A percentile compares a stretch with the other conserved stretches of the same genome.
phyloP scores from a whole-genome alignment of 1,140 invertebrate species.

The Anastrepha ludens region DNA sequence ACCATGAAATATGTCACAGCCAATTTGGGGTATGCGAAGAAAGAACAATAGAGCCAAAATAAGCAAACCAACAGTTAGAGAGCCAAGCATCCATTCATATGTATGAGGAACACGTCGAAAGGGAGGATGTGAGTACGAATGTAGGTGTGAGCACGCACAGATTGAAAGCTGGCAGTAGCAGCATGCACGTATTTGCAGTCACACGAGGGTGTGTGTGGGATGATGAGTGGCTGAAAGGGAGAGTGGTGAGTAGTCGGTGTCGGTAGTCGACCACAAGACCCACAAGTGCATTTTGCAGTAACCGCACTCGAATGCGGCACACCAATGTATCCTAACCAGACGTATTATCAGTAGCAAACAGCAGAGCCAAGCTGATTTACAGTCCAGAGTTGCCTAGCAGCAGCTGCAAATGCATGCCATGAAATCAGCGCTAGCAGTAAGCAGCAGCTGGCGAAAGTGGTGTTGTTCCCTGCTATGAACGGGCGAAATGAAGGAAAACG shows the following conservation, averaged over 20 bases:
- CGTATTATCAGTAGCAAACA: not conserved
- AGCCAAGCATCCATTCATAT: not conserved
- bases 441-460: not conserved
- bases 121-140: not conserved
- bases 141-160: not conserved
- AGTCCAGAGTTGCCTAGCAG: not conserved
- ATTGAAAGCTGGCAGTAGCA: not conserved
- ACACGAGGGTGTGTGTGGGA: not conserved
- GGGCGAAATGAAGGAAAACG: not conserved
- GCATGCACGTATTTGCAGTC: not conserved
- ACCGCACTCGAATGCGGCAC: conserved; percentile 36
- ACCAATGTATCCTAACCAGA: not conserved
- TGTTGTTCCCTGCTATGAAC: not conserved
- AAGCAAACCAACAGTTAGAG: not conserved
- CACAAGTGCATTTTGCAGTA: conserved; percentile 28
- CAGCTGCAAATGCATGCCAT: not conserved
- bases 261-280: conserved; percentile 11
- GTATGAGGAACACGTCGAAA: not conserved
- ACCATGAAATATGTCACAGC: conserved; percentile 34
- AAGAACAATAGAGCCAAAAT: conserved; percentile 8
- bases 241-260: not conserved
- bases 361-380: not conserved
- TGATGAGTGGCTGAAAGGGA: not conserved
- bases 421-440: not conserved
- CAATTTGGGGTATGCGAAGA: not conserved